A percentile compares a stretch with the other conserved stretches of the same genome.
phyloP scores from a whole-genome alignment of 2,797 vertebrate genomes.

The Alosa sapidissima region DNA sequence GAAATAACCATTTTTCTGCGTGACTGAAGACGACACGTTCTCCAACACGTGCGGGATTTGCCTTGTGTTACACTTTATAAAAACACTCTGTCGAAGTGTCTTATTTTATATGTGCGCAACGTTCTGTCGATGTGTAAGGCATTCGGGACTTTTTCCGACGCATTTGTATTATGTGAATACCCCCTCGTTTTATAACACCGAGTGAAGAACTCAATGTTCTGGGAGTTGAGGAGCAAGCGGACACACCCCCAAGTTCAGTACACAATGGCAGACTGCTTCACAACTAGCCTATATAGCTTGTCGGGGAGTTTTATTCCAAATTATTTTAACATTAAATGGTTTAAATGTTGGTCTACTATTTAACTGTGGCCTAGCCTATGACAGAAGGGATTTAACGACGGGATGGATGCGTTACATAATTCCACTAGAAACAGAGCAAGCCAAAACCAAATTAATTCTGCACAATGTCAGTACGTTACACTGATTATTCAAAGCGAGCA shows the following conservation, averaged over 20 bases:
- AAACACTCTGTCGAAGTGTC: neutral
- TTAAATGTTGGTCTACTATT: too few species aligned
- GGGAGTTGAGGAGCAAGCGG: neutral
- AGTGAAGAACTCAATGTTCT: slow-evolving; percentile 24
- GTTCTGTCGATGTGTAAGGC: neutral
- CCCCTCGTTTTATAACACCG: neutral
- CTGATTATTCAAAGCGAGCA: neutral
- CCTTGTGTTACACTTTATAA: neutral
- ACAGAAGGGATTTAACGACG: neutral
- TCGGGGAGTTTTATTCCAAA: neutral
- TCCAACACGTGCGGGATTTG: neutral
- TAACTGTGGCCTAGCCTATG: too few species aligned
- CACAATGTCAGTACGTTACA: neutral
- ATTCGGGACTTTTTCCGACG: neutral
- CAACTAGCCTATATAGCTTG: neutral
- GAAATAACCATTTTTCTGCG: neutral
- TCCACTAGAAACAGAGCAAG: neutral
- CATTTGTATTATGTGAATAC: neutral
- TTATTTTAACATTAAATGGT: neutral
- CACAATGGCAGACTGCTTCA: neutral
- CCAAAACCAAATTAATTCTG: neutral
- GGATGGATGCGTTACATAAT: neutral
- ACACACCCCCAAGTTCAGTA: neutral
- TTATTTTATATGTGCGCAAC: neutral
- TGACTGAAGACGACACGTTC: neutral